Base-by-base conservation (phyloP, 2,113 vertebrate genomes). In the Lampris incognitus region DNA sequence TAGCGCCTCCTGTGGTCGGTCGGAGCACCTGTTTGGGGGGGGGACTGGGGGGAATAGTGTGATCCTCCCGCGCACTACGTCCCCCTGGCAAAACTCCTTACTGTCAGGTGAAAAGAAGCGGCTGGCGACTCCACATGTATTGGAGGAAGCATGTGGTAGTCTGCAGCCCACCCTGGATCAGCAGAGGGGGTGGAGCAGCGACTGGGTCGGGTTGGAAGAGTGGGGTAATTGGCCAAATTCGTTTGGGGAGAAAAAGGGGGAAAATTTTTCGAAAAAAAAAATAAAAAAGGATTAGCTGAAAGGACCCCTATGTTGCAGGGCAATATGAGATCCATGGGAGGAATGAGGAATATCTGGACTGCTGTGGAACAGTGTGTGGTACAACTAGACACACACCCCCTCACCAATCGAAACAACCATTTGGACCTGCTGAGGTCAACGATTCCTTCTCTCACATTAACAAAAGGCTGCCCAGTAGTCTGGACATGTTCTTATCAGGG, bases 281-380 rank as follows among this genome's bases (percentile, higher is more conserved):
- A 62, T 38, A 24, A 50, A 66, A 50, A 58, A 52, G 57, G 70
- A 66, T 60, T 66, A 60, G 40, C n/a, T 46, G 54, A 39, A 10
- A 41, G 57, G 52, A 50, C 13, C 63, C 10, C 40, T 7, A 4
- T 58, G 54, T 74, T 80, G 81, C 79, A 60, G 54, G 56, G 69
- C 76, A 78, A 58, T 49, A 44, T 55, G 55, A 13, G 60, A 69
- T 68, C 44, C 77, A 66, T 37, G 67, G 73, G 83, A 90, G 87
- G 90, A 85, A 78, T 79, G 62, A 44, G 36, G 62, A 82, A 82
- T 88, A 92, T 88, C 87, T 87, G 85, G 81, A 75, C 51, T 52
- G 74, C 62, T 60, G 5, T 9, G 49, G 58, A 75, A 46, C 70
- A 54, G 11, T 1, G 74, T 58, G 37, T 11, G 7, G 50, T 77